Evolutionary conservation across 1,140 invertebrate genomes (phyloP).

Genomic region (Laupala kohalensis): DNA sequence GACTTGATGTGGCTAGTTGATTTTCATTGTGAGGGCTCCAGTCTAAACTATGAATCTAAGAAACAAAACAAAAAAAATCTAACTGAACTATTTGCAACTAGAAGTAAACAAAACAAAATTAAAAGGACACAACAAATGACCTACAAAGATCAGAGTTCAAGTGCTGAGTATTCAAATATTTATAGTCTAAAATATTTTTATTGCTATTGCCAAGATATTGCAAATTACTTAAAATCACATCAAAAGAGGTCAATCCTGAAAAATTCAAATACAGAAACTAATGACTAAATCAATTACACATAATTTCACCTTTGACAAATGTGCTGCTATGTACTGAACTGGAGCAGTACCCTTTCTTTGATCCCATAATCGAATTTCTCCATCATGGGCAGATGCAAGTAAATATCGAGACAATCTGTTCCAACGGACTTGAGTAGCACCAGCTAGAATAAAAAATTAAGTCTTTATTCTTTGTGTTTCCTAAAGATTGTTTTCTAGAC

Average conservation of each 20-base stretch:
- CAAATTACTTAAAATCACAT: too few relatives aligned
- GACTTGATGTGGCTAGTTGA: slow-evolving; percentile 80
- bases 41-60: slow-evolving; percentile 78
- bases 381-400: slow-evolving; percentile 87
- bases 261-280: too few relatives aligned
- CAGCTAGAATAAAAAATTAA: slow-evolving; percentile 40
- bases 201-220: too few relatives aligned
- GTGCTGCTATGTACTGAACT: slow-evolving; percentile 84
- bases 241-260: too few relatives aligned
- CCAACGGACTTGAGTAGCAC: slow-evolving; percentile 88
- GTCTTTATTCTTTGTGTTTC: neutral
- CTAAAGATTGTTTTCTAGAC: neutral
- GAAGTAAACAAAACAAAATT: too few relatives aligned
- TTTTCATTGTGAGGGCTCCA: slow-evolving; percentile 80
- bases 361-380: slow-evolving; percentile 92
- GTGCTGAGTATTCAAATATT: too few relatives aligned
- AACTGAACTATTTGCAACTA: too few relatives aligned
- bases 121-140: too few relatives aligned
- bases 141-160: too few relatives aligned
- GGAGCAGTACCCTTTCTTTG: slow-evolving; percentile 74
- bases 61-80: slow-evolving; percentile 15
- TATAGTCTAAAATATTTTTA: too few relatives aligned
- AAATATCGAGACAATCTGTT: slow-evolving; percentile 70
- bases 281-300: too few relatives aligned
- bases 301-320: slow-evolving; percentile 56